Evolutionary conservation across 2,888 invertebrate genomes (phyloP).

Genomic region (Dorcus hopei): DNA sequence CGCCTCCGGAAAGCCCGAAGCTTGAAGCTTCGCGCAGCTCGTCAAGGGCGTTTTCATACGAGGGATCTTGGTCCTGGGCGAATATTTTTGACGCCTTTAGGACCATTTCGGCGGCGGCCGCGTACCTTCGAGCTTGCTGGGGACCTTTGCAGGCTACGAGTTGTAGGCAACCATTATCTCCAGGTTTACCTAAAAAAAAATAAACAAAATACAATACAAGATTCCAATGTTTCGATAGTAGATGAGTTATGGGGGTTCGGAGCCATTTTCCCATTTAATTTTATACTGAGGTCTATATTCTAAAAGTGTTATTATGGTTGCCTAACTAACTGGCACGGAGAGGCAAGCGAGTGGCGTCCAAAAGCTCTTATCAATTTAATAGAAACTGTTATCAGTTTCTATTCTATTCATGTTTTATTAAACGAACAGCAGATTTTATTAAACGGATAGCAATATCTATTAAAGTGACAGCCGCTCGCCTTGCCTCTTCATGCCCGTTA

Average conservation of each 20-base stretch:
- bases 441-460: too few species aligned
- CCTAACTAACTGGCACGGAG: too few species aligned
- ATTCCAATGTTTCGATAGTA: conserved; percentile 40
- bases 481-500: too few species aligned
- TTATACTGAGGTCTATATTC: too few species aligned
- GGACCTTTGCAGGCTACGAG: conserved; percentile 75
- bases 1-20: conserved; percentile 39
- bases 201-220: not conserved
- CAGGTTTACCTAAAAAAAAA: conserved; percentile 53
- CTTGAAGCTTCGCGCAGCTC: conserved; percentile 42
- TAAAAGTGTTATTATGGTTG: too few species aligned
- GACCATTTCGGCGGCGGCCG: conserved; percentile 73
- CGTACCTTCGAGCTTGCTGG: conserved; percentile 67
- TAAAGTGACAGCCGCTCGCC: too few species aligned
- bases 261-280: too few species aligned
- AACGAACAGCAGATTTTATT: too few species aligned
- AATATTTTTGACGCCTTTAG: conserved; percentile 68
- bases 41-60: conserved; percentile 52
- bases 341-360: too few species aligned
- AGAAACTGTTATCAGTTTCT: too few species aligned
- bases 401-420: too few species aligned
- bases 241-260: conserved; percentile 62
- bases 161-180: conserved; percentile 70
- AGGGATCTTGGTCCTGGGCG: conserved; percentile 47
- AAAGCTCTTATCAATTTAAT: too few species aligned